Evolutionary conservation across 2,888 invertebrate genomes (phyloP), one percentile per base, ranked within the genome.

Genomic region (Nowickia ferox): DNA sequence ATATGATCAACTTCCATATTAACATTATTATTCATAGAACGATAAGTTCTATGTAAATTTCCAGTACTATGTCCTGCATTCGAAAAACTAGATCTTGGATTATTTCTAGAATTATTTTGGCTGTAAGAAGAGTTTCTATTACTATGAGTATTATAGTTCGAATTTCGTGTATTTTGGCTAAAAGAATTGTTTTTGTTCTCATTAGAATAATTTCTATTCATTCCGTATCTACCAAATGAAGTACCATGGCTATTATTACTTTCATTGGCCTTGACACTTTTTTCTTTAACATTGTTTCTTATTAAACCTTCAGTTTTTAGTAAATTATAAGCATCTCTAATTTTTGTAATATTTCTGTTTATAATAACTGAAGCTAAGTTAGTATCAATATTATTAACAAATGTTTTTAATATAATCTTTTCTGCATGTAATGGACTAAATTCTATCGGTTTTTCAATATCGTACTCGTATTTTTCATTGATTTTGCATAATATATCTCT

Each of bases 391-490:
- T 88, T 87, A 75, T 87, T 87, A 5, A 86, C 6, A 46, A 83
- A 87, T 71, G 87, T 88, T 71, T 85, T 79, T 76, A 88, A 78
- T 74, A 87, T 87, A 63, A 69, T 78, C 53, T 84, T 81, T 69
- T 88, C 83, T 59, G 84, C 84, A 81, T 72, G 80, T 57, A 76
- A 42, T 22, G 87, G 82, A 53, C 84, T 85, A 81, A 86, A 87
- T 48, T 88, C 87, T 53, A 72, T 40, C 42, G 86, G 84, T 40
- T 87, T 84, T 63, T 79, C 74, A 15, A 51, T 30, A 66, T 87
- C 87, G 79, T 84, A 86, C 71, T 88, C 87, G 65, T 76, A 82
- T 44, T 85, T 87, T 71, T 85, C 81, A 59, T 87, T 88, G 51
- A 88, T 65, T 71, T 82, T 87, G 79, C 65, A 83, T 63, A 84